Percentiles rank a stretch among this genome's conserved stretches.
These are phyloP conservation scores for Brachionus rotundiformis DNA, from an alignment of 1,140 invertebrate genomes.

Conservation along the genomic window DNA sequence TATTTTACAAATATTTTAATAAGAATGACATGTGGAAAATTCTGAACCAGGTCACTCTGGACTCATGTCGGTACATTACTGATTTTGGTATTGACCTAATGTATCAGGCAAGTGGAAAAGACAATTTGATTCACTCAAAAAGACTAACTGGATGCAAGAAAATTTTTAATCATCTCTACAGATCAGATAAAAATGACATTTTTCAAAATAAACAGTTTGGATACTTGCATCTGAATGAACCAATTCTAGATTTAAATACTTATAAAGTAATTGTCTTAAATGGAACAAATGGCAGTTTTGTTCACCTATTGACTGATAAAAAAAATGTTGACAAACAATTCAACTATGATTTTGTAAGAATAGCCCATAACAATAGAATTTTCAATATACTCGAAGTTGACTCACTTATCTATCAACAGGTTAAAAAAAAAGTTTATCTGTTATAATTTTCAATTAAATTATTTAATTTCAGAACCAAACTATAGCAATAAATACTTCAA, in stretches of 20 bases:
- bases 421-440: too few species aligned
- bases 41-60: background rate
- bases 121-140: background rate
- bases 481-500: background rate
- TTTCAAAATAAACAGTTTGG: background rate
- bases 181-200: background rate
- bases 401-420: background rate
- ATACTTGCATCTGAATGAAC: background rate
- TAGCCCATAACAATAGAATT: too few species aligned
- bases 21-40: background rate
- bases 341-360: too few species aligned
- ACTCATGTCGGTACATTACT: background rate
- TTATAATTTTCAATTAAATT: too few species aligned
- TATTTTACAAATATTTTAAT: conserved; percentile 24
- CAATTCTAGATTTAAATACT: background rate
- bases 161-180: background rate
- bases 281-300: background rate
- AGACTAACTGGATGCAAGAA: background rate
- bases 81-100: conserved; percentile 39
- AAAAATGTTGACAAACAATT: too few species aligned
- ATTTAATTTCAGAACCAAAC: background rate
- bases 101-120: background rate
- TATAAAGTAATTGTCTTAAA: conserved; percentile 19
- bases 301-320: background rate
- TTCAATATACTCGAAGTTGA: conserved; percentile 1